A percentile compares a stretch with the other conserved stretches of the same genome.
Conservation (phyloP, 1,140 invertebrate species). For the Melitaea cinxia region DNA sequence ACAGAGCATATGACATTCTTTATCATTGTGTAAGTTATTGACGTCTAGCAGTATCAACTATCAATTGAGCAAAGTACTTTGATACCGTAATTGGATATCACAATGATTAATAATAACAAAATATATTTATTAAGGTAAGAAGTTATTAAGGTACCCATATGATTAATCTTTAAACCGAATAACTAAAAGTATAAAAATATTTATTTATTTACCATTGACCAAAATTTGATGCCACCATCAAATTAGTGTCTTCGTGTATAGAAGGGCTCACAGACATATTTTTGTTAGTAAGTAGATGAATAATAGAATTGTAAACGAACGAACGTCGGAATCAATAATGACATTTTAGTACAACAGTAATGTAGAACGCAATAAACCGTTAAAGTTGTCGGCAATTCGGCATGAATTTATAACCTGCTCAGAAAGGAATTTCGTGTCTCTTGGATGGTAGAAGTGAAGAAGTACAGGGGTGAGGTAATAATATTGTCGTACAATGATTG, state of each 20-base stretch:
- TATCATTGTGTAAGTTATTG: slow-evolving; percentile 64
- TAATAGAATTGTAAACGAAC: neutral
- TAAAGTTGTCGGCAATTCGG: too few relatives aligned
- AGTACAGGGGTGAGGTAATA: too few relatives aligned
- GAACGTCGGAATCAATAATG: neutral
- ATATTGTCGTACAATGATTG: too few relatives aligned
- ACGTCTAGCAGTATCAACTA: slow-evolving; percentile 47
- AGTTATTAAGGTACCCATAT: neutral
- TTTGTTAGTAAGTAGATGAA: neutral
- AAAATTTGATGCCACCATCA: neutral
- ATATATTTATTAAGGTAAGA: too few relatives aligned
- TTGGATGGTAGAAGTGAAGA: too few relatives aligned
- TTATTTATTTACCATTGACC: slow-evolving; percentile 7
- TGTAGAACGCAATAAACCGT: too few relatives aligned
- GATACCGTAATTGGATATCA: too few relatives aligned
- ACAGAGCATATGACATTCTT: slow-evolving; percentile 58
- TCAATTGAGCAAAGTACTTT: too few relatives aligned
- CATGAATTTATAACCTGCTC: too few relatives aligned
- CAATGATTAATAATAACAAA: too few relatives aligned
- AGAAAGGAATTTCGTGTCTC: too few relatives aligned
- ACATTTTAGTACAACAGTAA: too few relatives aligned
- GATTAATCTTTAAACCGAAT: neutral
- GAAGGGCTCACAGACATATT: neutral
- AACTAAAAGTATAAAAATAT: neutral
- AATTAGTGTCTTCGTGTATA: neutral